Evolutionary conservation across 2,888 invertebrate genomes (phyloP).

Genomic region (Andrena camellia): DNA sequence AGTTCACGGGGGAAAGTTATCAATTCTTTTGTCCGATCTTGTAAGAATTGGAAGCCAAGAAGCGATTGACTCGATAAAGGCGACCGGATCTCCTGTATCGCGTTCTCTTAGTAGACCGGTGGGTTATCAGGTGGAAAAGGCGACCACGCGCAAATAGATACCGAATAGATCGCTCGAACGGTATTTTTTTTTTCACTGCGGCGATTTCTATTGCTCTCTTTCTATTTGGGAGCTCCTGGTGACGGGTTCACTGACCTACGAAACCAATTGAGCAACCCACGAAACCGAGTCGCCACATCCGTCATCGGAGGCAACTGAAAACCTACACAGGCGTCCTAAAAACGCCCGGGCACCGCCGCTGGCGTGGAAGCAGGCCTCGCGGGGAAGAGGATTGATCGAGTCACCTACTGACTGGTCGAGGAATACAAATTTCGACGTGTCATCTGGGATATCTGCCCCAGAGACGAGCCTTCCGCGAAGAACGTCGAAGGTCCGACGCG

Average conservation of each 20-base stretch:
- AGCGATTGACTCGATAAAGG: no score
- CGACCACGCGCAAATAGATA: conserved; percentile 11
- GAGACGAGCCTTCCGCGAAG: no score
- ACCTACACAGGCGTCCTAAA: conserved; percentile 12
- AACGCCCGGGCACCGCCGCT: conserved; percentile 5
- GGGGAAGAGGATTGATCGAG: not conserved
- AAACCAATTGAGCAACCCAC: conserved; percentile 47
- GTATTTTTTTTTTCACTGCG: conserved; percentile 9
- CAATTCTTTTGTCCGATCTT: no score
- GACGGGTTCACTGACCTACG: conserved; percentile 39
- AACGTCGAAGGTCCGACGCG: no score
- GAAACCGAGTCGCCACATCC: conserved; percentile 14
- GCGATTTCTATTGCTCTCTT: conserved; percentile 25
- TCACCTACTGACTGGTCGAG: not conserved
- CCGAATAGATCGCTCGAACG: conserved; percentile 26
- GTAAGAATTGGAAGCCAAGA: no score
- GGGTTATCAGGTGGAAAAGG: not conserved
- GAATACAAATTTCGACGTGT: no score
- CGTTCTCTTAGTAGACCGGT: not conserved
- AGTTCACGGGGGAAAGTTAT: no score
- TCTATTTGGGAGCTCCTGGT: conserved; percentile 14
- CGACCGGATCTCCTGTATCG: not conserved
- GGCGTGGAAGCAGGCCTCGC: not conserved
- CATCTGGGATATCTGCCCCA: no score
- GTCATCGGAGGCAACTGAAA: conserved; percentile 11